Conservation (phyloP, 2,888 invertebrate species). For the Willowsia nigromaculata region DNA sequence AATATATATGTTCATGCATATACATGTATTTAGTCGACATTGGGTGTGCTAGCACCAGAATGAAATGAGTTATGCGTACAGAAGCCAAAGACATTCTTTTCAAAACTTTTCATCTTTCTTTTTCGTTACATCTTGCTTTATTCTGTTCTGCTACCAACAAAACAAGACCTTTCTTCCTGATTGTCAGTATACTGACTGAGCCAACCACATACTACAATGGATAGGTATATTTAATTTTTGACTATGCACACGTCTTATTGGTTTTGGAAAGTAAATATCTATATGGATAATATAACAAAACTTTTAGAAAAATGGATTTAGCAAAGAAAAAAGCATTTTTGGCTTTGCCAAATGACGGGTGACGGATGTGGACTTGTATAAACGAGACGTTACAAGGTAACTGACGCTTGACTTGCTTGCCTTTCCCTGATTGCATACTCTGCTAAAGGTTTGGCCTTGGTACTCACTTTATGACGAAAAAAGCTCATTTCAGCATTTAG, state of each 20-base stretch:
- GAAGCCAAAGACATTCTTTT: not conserved
- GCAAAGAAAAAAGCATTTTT: not conserved
- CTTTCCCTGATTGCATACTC: slow-evolving; percentile 13
- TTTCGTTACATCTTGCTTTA: not conserved
- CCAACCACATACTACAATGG: no score
- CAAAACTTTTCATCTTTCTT: not conserved
- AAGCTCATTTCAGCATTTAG: slow-evolving; percentile 11
- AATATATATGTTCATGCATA: not conserved
- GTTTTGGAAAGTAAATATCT: no score
- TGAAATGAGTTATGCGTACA: not conserved
- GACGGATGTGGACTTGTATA: slow-evolving; percentile 53
- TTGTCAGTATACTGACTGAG: no score
- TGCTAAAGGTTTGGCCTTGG: not conserved
- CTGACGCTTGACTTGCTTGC: not conserved
- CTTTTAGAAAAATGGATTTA: not conserved
- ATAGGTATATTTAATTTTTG: no score
- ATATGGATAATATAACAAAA: not conserved
- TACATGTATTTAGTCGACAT: not conserved
- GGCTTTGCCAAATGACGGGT: slow-evolving; percentile 38
- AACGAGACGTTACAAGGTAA: slow-evolving; percentile 41
- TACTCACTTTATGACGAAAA: not conserved
- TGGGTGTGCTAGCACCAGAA: not conserved
- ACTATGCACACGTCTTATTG: no score
- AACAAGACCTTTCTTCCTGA: no score
- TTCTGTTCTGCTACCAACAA: no score